Evolutionary conservation across 2,797 vertebrate genomes (phyloP).

Genomic region (Sitta carolinensis): DNA sequence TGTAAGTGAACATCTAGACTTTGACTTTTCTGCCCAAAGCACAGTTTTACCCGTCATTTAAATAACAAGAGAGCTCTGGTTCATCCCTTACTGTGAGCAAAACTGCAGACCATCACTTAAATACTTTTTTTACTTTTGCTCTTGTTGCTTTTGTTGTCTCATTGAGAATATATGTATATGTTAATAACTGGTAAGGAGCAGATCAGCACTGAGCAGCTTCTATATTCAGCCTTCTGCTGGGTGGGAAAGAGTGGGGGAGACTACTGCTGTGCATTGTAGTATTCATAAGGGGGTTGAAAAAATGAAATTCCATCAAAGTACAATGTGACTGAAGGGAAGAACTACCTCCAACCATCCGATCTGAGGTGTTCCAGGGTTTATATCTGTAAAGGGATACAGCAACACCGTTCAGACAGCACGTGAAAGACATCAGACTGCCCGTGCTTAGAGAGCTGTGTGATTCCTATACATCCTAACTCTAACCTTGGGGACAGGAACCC

Average conservation of each 20-base stretch:
- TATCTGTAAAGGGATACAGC: not conserved
- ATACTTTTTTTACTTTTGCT: not conserved
- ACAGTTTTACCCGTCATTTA: not conserved
- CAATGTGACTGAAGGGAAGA: not conserved
- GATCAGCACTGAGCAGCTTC: not conserved
- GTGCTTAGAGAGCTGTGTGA: not conserved
- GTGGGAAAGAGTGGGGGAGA: not conserved
- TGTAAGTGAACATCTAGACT: not conserved
- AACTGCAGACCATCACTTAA: not conserved
- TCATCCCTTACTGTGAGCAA: not conserved
- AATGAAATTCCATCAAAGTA: not conserved
- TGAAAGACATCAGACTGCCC: not conserved
- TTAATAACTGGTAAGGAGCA: not conserved
- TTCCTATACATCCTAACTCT: not conserved
- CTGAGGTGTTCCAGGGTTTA: not conserved
- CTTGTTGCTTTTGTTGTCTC: not conserved
- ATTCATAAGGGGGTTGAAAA: not conserved
- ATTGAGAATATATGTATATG: not conserved
- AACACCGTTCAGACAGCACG: not conserved
- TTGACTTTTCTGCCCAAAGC: not conserved
- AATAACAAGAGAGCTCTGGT: not conserved
- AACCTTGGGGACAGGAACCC: accelerated
- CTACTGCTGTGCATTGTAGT: not conserved
- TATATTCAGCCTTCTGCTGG: not conserved
- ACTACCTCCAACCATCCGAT: not conserved